A percentile compares a stretch with the other conserved stretches of the same genome.
Conservation (phyloP, 2,888 invertebrate species). For the Chromoteleia sp. region DNA sequence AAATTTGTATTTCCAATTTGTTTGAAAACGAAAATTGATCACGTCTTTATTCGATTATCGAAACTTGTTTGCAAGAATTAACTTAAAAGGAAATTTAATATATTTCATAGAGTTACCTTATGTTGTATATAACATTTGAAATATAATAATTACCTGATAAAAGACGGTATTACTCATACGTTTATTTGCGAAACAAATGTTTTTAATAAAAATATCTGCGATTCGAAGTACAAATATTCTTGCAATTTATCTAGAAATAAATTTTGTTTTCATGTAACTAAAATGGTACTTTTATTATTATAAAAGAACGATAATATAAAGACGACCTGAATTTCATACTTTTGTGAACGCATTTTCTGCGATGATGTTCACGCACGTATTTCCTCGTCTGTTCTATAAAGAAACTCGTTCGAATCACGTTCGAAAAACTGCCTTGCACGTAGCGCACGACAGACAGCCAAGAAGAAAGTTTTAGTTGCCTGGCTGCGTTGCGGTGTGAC, state of each 20-base stretch:
- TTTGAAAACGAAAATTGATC: too few relatives aligned
- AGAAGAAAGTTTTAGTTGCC: conserved; percentile 53
- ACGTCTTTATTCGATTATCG: too few relatives aligned
- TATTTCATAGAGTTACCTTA: too few relatives aligned
- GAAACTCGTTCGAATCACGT: conserved; percentile 55
- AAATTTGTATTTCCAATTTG: too few relatives aligned
- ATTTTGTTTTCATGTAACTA: conserved; percentile 9
- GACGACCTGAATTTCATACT: conserved; percentile 23
- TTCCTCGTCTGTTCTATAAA: conserved; percentile 2
- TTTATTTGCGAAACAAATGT: too few relatives aligned
- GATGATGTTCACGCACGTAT: conserved; percentile 50
- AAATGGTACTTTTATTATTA: conserved; percentile 1
- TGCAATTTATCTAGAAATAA: conserved; percentile 7
- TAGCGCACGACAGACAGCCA: conserved; percentile 24
- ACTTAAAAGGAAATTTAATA: too few relatives aligned
- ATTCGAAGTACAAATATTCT: too few relatives aligned
- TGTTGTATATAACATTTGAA: too few relatives aligned
- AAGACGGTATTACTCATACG: too few relatives aligned
- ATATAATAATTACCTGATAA: too few relatives aligned
- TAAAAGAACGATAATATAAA: not conserved
- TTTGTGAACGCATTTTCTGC: conserved; percentile 34
- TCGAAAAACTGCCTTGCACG: conserved; percentile 46
- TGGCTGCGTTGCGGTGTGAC: conserved; percentile 14
- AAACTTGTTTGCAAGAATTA: too few relatives aligned
- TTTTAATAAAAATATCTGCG: too few relatives aligned